Conservation (phyloP, 1,140 invertebrate genomes). For the Pogonognathellus flavescens region DNA sequence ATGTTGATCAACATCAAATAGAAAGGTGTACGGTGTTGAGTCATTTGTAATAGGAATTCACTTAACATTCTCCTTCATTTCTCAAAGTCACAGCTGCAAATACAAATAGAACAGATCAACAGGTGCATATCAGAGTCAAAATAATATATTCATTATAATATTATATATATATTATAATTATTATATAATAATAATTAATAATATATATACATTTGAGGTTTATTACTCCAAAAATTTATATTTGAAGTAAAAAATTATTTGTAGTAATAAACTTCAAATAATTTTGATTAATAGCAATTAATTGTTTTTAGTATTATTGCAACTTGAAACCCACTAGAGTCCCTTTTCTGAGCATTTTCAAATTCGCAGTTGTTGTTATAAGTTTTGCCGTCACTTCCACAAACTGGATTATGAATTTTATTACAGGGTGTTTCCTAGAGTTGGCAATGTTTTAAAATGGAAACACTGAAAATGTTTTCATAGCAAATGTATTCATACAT, state of each 20-base stretch:
- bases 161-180: not conserved
- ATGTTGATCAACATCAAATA: not conserved
- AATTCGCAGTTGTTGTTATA: constrained; percentile 86
- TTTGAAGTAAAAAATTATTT: too few relatives aligned
- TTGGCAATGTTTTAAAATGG: not conserved
- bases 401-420: constrained; percentile 88
- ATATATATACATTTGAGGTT: too few relatives aligned
- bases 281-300: not conserved
- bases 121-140: not conserved
- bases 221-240: too few relatives aligned
- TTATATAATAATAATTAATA: not conserved
- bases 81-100: not conserved
- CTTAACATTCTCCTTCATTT: constrained; percentile 13
- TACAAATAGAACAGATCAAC: not conserved
- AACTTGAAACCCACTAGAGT: constrained; percentile 37
- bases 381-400: constrained; percentile 87
- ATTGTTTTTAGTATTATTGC: too few relatives aligned
- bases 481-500: not conserved
- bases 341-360: constrained; percentile 43
- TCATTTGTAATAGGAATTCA: not conserved
- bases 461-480: not conserved
- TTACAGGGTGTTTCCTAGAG: constrained; percentile 76
- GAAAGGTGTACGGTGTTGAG: not conserved
- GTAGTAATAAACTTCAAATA: not conserved
- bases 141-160: not conserved